A percentile compares a stretch with the other conserved stretches of the same genome.
These are phyloP conservation scores for Thereuonema tuberculata DNA, from an alignment of 1,140 invertebrate genomes.

Conservation along the genomic window DNA sequence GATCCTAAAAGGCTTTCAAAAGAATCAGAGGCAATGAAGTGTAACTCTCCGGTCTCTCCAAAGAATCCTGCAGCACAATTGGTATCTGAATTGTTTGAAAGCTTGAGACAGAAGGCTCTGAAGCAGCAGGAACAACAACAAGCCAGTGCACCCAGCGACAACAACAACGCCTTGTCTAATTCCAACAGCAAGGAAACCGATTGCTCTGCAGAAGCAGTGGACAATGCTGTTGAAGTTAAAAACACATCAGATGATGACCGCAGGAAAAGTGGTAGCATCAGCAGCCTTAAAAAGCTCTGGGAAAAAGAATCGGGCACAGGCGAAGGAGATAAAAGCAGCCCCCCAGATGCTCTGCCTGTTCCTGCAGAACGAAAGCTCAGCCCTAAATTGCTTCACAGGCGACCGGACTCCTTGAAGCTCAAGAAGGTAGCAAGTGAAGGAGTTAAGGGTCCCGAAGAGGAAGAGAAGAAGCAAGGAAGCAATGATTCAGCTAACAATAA, in stretches of 20 bases:
- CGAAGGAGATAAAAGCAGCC: slow-evolving; percentile 26
- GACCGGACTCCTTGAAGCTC: slow-evolving; percentile 11
- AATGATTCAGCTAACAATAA: background rate
- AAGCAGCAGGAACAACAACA: slow-evolving; percentile 23
- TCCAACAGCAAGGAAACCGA: slow-evolving; percentile 21
- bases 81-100: slow-evolving; percentile 49
- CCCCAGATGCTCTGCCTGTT: slow-evolving; percentile 37
- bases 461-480: background rate
- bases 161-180: slow-evolving; percentile 15
- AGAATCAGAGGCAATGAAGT: background rate
- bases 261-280: slow-evolving; percentile 83
- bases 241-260: slow-evolving; percentile 49
- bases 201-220: slow-evolving; percentile 4
- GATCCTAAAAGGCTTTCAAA: background rate
- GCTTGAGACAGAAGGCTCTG: slow-evolving; percentile 24
- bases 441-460: background rate
- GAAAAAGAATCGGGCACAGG: slow-evolving; percentile 50
- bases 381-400: slow-evolving; percentile 11
- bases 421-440: slow-evolving; percentile 14
- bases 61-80: slow-evolving; percentile 58
- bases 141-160: too few relatives aligned
- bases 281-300: slow-evolving; percentile 82
- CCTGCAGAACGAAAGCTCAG: background rate
- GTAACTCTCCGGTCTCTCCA: slow-evolving; percentile 14
- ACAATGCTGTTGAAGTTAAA: slow-evolving; percentile 19